Base-by-base conservation (phyloP, 2,797 vertebrate genomes). In the Gorsachius magnificus region DNA sequence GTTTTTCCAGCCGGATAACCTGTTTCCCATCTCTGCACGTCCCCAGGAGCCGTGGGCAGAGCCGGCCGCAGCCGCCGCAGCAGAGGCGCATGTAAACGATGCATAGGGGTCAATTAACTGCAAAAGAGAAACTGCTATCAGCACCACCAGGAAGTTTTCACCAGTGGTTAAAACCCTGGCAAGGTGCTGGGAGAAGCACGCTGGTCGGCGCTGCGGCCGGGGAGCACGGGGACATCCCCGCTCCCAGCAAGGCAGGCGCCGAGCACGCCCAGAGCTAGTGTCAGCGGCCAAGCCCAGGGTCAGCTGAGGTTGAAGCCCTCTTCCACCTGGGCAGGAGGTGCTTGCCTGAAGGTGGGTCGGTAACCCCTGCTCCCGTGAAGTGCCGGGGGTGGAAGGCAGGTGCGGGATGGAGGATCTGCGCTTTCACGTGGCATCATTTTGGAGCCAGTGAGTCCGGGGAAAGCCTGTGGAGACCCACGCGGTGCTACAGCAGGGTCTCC, bases 381-480 rank as follows among this genome's bases (percentile, higher is more conserved):
- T 0, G 16, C 41, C 1, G 69, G 26, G 3, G 4, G 58, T 41
- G 35, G 56, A 33, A 14, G 13, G 63, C 8, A 9, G 45, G 19
- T 0, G 2, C 1, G 26, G 74, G 33, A 6, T 10, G 6, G 12
- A 83, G 29, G 21, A 35, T 11, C 69, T 6, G 19, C 6, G 0
- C 33, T n/a, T 1, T 18, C 33, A 28, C 1, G 19, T 0, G 8
- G 13, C 71, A 79, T 16, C 58, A 0, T 26, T 18, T 4, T 0
- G 3, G 68, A 79, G 63, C 8, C 66, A 5, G 25, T 0, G 0
- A 28, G 28, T 3, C 41, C 33, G 13, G 74, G 68, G 18, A 26
- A 56, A 66, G 16, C 24, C 70, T 0, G 10, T 0, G 7, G 45
- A 68, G 31, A 6, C 15, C 46, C 29, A 9, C 11, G 0, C 0